Percentiles rank a stretch among this genome's conserved stretches.
Conservation (phyloP, 1,140 invertebrate genomes). For the Bombus impatiens region DNA sequence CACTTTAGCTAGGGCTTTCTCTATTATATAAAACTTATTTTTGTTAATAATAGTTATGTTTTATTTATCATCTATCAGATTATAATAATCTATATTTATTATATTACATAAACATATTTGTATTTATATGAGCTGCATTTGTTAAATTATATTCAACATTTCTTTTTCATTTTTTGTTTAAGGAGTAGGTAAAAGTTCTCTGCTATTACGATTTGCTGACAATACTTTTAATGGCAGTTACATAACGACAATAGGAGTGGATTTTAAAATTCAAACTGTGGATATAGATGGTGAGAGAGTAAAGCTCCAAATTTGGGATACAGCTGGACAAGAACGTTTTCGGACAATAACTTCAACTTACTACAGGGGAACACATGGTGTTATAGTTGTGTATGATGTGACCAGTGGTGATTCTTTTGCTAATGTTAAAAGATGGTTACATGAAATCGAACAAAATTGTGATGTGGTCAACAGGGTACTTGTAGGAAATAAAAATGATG, state of each 20-base stretch:
- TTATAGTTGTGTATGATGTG: constrained; percentile 99
- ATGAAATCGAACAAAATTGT: constrained; percentile 99
- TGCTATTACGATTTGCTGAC: constrained; percentile 98
- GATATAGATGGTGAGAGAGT: constrained; percentile 97
- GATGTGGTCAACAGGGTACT: constrained; percentile 99
- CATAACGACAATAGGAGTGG: constrained; percentile 99
- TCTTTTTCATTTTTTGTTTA: constrained; percentile 76
- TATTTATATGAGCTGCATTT: not conserved
- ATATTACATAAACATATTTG: not conserved
- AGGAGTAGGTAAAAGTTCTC: constrained; percentile 99
- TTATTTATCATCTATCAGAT: not conserved
- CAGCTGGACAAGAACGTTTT: constrained; percentile 96
- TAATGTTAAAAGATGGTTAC: constrained; percentile 98
- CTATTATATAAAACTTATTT: not conserved
- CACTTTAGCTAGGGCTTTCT: not conserved
- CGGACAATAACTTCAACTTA: constrained; percentile 97
- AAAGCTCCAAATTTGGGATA: constrained; percentile 99
- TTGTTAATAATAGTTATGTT: not conserved
- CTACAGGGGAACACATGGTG: constrained; percentile 99
- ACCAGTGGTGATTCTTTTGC: constrained; percentile 99
- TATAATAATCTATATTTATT: not conserved
- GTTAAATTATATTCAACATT: not conserved
- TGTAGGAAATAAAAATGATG: constrained; percentile 99
- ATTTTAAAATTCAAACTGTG: constrained; percentile 99
- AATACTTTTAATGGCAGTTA: constrained; percentile 99